Conservation (phyloP, 2,113 vertebrate species). For the Sinocyclocheilus anshuiensis region DNA sequence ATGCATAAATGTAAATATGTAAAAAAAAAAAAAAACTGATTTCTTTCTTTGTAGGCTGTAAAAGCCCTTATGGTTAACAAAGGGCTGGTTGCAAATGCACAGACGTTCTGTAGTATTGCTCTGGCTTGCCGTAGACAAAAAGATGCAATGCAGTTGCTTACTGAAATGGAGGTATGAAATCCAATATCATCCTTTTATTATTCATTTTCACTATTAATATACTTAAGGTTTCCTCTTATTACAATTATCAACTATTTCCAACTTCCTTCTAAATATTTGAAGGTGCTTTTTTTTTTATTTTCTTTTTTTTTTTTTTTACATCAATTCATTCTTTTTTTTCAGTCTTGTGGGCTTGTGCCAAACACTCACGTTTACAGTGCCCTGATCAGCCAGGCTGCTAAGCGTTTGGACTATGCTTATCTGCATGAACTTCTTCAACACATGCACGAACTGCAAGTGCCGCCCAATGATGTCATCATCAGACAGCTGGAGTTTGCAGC, state of each 20-base stretch:
- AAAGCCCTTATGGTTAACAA: slow-evolving; percentile 79
- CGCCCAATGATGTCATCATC: slow-evolving; percentile 89
- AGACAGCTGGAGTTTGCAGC: slow-evolving; percentile 90
- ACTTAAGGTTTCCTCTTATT: neutral
- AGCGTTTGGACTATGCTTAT: slow-evolving; percentile 85
- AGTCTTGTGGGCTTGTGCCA: slow-evolving; percentile 83
- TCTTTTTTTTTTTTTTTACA: neutral
- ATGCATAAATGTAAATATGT: neutral
- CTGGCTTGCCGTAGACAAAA: slow-evolving; percentile 77
- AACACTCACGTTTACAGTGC: slow-evolving; percentile 86
- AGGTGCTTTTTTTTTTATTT: neutral
- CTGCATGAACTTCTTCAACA: slow-evolving; percentile 82
- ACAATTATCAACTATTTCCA: neutral
- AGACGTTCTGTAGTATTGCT: slow-evolving; percentile 87
- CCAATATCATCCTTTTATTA: neutral
- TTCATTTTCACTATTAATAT: neutral
- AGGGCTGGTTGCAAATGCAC: slow-evolving; percentile 75
- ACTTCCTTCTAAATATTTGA: neutral
- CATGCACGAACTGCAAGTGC: slow-evolving; percentile 80
- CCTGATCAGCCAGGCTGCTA: slow-evolving; percentile 83
- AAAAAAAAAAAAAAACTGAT: neutral
- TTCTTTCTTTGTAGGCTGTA: slow-evolving; percentile 71
- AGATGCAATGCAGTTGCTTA: slow-evolving; percentile 85
- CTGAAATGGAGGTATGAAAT: slow-evolving; percentile 85
- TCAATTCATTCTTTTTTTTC: slow-evolving; percentile 11